Conservation (phyloP, 2,888 invertebrate species). For the Lottia gigantea region DNA sequence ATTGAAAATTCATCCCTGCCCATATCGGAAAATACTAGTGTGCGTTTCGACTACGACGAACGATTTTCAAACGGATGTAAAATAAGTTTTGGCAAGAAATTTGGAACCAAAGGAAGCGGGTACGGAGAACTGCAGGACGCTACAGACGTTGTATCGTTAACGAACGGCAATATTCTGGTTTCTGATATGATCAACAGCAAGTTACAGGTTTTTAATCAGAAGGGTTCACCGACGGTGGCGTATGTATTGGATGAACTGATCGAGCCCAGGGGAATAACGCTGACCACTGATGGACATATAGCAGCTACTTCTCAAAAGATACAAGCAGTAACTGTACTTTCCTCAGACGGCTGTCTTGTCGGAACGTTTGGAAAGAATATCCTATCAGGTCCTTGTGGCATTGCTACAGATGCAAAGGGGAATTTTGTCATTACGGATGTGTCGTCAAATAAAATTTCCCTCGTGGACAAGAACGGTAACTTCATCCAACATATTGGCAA, state of each 20-base stretch:
- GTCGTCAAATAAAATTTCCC: constrained; percentile 64
- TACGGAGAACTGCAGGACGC: constrained; percentile 41
- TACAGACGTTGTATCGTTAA: constrained; percentile 32
- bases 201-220: constrained; percentile 43
- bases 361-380: constrained; percentile 42
- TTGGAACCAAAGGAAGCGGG: constrained; percentile 36
- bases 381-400: constrained; percentile 51
- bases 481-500: constrained; percentile 54
- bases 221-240: constrained; percentile 38
- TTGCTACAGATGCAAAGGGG: constrained; percentile 57
- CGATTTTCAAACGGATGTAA: neutral
- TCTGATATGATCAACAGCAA: constrained; percentile 54
- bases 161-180: constrained; percentile 42
- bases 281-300: constrained; percentile 41
- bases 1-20: neutral
- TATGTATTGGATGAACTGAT: constrained; percentile 36
- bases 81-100: constrained; percentile 17
- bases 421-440: constrained; percentile 69
- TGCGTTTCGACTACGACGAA: neutral
- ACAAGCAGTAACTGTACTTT: constrained; percentile 43
- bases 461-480: constrained; percentile 65
- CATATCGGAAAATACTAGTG: neutral
- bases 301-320: constrained; percentile 47
- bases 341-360: constrained; percentile 34
- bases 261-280: constrained; percentile 48